Percentiles rank a stretch among this genome's conserved stretches.
These are phyloP conservation scores for Seira sanloemensis DNA, from an alignment of 2,888 invertebrate species.

Conservation along the genomic window DNA sequence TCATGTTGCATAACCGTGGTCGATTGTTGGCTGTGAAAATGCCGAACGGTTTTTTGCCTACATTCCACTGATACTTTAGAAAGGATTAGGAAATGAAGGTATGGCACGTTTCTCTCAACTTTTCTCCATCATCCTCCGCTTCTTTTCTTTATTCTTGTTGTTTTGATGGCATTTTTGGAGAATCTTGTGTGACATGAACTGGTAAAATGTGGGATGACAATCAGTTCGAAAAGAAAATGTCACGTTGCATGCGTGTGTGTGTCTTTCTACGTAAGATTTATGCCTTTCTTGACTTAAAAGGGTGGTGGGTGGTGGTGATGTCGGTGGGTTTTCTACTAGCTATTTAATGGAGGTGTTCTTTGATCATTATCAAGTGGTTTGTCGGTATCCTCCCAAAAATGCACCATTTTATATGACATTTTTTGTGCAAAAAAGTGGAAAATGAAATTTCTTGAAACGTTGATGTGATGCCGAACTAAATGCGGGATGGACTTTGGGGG, in stretches of 20 bases:
- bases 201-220: background rate
- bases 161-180: constrained; percentile 14
- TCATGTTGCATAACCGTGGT: constrained; percentile 2
- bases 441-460: background rate
- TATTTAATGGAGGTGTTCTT: background rate
- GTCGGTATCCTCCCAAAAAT: constrained; percentile 8
- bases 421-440: background rate
- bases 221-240: constrained; percentile 20
- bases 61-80: constrained; percentile 11
- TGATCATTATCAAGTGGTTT: constrained; percentile 6
- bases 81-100: constrained; percentile 5
- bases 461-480: background rate
- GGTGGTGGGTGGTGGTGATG: background rate
- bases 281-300: constrained; percentile 4
- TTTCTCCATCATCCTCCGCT: background rate
- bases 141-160: constrained; percentile 11
- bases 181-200: background rate
- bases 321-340: background rate
- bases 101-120: constrained; percentile 11
- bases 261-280: constrained; percentile 2
- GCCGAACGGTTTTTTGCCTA: constrained; percentile 4
- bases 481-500: background rate
- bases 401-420: background rate
- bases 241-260: constrained; percentile 25
- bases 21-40: constrained; percentile 1